Evolutionary conservation across 92 coral and sea anemone species (phyloP), one percentile per base, ranked within the genome.

Genomic region (Ricordea florida): DNA sequence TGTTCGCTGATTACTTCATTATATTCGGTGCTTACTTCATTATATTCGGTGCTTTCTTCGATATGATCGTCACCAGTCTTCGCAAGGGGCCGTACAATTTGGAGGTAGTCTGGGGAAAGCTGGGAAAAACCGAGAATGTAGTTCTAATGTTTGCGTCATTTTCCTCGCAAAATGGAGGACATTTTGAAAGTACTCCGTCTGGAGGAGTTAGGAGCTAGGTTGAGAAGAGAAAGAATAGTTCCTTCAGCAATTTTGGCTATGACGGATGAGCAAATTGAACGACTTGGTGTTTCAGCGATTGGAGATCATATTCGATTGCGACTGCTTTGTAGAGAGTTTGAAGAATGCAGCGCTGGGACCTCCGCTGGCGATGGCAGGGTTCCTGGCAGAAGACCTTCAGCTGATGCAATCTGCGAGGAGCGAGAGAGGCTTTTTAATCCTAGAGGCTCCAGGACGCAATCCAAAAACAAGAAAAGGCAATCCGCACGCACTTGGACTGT

Each of bases 291-390:
- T 2, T 25, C 61, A 15, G 66, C 72, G 4, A 40, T 72, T 16
- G 81, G 81, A 24, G 81, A 74, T 45, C 71, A 71, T 14, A 21
- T 59, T 61, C 81, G 81, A 26, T 38, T 74, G 14, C 60, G 73
- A 9, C 8, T 6, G 64, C 42, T 57, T 34, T 57, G 42, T 36
- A 57, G 17, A 57, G 37, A 22, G 14, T 27, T 6, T 2, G 42
- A 57, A 29, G 64, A 57, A 35, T 10, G 4, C 64, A 57, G 46
- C 13, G 14, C 0, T 37, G 43, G 43, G 0, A 37, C 43, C 0
- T 0, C 43, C 43, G 14, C 14, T 37, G 14, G 43, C 43, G 43
- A 14, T 37, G 43, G 43, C 8, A 37, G 14, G 8, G 0, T 37
- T 8, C 14, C 43, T 8, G 14, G 43, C 43, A 14, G 14, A 37